Base-by-base conservation (phyloP, 2,888 invertebrate species). In the Zootermopsis nevadensis region DNA sequence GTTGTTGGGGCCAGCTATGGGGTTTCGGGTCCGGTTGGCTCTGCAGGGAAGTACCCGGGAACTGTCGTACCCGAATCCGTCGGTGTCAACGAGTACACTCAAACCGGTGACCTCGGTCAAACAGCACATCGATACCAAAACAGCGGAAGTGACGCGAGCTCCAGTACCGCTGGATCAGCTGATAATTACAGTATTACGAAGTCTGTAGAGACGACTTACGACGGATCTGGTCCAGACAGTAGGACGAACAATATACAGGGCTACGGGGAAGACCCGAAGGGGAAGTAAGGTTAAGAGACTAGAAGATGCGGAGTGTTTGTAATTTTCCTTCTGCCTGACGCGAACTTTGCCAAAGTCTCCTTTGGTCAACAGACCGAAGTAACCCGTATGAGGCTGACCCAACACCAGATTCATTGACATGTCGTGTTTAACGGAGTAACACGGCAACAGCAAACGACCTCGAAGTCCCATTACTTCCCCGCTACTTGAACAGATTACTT, bases 1-100 rank as follows among this genome's bases (percentile, higher is more conserved):
- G 79, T 79, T 12, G 79, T 79, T 10, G 79, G 79, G 0, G 79
- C 79, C 6, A 79, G 79, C 66, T 79, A 79, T 24, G 79, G 79
- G 10, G 79, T 79, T 27, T 66, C 66, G 0, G 79, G 6, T 35
- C 60, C 60, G n/a, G 79, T 24, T 12, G 77, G 77, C 24, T 19
- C 55, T 33, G 77, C 31, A n/a, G 77, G 38, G 53, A 79, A 60
- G 38, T 38, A 79, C n/a, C 79, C 79, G 2, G 79, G 79, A 7
- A 30, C 60, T n/a, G 79, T 79, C 10, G 33, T 79, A 0, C 60
- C 35, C n/a, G 79, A 79, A 24, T 10, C 79, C 12, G 38, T 79
- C 7, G 79, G 79, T 27, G 24, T 48, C 24, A 42, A 4, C 2
- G 12, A 31, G 4, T 15, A 76, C n/a, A 10, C 24, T n/a, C 2